phyloP scores from a whole-genome alignment of 2,113 vertebrate genomes.

The Gymnogyps californianus region DNA sequence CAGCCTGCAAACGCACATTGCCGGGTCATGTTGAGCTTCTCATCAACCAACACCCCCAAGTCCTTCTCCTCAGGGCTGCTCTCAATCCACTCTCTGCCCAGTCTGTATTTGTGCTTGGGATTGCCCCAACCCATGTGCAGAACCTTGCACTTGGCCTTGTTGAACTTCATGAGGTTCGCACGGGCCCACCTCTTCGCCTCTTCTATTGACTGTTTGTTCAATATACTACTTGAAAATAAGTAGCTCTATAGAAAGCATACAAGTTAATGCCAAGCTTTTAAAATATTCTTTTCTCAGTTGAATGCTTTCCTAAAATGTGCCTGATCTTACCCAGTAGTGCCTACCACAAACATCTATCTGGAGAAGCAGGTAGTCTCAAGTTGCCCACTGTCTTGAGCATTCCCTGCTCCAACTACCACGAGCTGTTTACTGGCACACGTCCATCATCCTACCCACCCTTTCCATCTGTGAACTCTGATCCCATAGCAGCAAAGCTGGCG shows the following conservation, averaged over 20 bases:
- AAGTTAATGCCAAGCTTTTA: background rate
- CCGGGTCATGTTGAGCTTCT: no score
- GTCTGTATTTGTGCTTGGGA: no score
- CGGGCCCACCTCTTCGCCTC: no score
- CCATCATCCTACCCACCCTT: background rate
- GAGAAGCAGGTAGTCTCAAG: background rate
- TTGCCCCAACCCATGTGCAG: no score
- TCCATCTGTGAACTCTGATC: background rate
- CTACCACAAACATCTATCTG: background rate
- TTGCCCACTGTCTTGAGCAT: background rate
- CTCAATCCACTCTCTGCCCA: no score
- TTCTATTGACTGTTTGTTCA: background rate
- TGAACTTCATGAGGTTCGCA: no score
- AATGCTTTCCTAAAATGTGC: background rate
- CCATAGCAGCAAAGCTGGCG: background rate
- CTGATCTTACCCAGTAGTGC: background rate
- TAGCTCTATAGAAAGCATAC: background rate
- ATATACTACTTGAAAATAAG: background rate
- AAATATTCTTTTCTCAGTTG: background rate
- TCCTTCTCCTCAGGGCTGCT: no score
- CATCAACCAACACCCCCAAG: no score
- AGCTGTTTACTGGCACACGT: background rate
- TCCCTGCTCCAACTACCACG: background rate
- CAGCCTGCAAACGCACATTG: no score
- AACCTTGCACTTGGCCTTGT: no score